Conservation (phyloP, 1,140 invertebrate species). For the Myzus persicae region DNA sequence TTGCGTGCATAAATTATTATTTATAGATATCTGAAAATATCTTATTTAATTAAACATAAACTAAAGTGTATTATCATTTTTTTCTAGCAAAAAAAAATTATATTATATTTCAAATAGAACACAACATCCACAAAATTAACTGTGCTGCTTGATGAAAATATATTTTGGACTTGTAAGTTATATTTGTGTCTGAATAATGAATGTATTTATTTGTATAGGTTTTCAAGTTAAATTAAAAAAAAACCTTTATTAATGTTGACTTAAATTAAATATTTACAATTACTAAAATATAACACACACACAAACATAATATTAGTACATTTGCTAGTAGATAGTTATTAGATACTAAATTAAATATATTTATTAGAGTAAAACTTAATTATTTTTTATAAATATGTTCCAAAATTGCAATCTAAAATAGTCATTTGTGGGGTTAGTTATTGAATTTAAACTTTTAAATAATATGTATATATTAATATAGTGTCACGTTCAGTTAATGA, state of each 20-base stretch:
- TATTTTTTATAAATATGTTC: not conserved
- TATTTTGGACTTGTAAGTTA: conserved; percentile 31
- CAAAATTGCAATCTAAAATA: not conserved
- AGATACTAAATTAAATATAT: not conserved
- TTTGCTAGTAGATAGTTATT: not conserved
- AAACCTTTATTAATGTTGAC: not conserved
- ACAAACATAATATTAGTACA: conserved; percentile 5
- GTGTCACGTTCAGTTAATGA: conserved; percentile 47
- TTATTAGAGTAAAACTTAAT: not conserved
- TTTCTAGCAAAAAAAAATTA: conserved; percentile 37
- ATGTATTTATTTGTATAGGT: not conserved
- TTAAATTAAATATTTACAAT: conserved; percentile 1
- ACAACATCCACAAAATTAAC: conserved; percentile 9
- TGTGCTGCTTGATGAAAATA: conserved; percentile 40
- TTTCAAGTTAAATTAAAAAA: not conserved
- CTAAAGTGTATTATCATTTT: conserved; percentile 36
- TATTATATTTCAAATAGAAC: conserved; percentile 36
- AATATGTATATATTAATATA: conserved; percentile 38
- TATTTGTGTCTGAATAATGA: not conserved
- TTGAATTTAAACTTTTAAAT: not conserved
- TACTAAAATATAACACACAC: not conserved
- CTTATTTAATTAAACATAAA: not conserved
- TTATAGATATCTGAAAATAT: conserved; percentile 14
- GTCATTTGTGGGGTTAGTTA: not conserved
- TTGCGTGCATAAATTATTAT: not conserved